These are phyloP conservation scores for Xanthostigma xanthostigma DNA, from an alignment of 2,888 invertebrate species.

Conservation along the genomic window DNA sequence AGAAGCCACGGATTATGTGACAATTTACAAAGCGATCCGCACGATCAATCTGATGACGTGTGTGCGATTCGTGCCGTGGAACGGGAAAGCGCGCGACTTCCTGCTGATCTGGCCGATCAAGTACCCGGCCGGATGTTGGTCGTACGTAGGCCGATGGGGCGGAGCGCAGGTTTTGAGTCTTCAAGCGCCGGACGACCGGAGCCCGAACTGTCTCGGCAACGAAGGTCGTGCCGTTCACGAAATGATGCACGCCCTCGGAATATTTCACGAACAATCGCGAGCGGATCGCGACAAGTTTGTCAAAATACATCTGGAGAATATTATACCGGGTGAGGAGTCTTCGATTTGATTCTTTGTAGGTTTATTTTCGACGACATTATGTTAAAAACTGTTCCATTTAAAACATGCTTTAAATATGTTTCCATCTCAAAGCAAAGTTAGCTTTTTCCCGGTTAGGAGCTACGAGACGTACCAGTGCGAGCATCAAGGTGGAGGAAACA, in stretches of 20 bases:
- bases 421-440: no score
- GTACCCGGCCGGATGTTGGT: constrained; percentile 57
- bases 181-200: constrained; percentile 41
- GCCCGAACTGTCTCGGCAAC: constrained; percentile 47
- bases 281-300: constrained; percentile 58
- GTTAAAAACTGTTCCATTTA: constrained; percentile 9
- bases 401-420: no score
- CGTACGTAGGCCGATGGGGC: constrained; percentile 57
- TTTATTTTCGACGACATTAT: not conserved
- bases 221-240: constrained; percentile 68
- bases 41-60: constrained; percentile 50
- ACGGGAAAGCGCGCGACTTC: constrained; percentile 45
- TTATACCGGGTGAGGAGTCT: constrained; percentile 36
- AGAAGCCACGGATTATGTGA: constrained; percentile 40
- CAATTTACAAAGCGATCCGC: constrained; percentile 41
- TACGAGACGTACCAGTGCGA: no score
- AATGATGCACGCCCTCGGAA: constrained; percentile 64
- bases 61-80: constrained; percentile 46
- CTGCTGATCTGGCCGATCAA: constrained; percentile 49
- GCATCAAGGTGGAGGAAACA: no score
- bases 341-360: not conserved
- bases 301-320: constrained; percentile 51
- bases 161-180: constrained; percentile 60
- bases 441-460: no score
- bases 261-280: constrained; percentile 68